Conservation (phyloP, 2,797 vertebrate species). For the Melanotaenia parkinsoni region DNA sequence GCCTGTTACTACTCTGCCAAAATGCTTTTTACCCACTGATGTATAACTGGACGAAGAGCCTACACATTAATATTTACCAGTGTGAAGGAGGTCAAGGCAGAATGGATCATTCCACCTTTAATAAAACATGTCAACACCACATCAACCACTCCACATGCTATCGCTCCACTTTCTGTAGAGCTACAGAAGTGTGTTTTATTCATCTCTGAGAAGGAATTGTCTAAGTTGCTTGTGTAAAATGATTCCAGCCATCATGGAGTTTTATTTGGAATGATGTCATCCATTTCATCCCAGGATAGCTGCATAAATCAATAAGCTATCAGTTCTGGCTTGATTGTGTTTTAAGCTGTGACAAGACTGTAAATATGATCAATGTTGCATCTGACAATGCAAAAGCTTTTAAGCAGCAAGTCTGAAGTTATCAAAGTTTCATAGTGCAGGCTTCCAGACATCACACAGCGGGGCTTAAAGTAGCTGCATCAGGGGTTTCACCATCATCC, state of each 20-base stretch:
- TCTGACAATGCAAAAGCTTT: constrained; percentile 39
- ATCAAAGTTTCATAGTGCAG: constrained; percentile 34
- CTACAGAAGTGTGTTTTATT: constrained; percentile 51
- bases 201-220: constrained; percentile 44
- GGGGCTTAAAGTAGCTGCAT: constrained; percentile 2
- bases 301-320: constrained; percentile 59
- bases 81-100: constrained; percentile 57
- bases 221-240: constrained; percentile 29
- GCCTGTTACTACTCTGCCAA: too few species aligned
- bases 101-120: constrained; percentile 65
- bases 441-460: constrained; percentile 25
- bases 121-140: constrained; percentile 73
- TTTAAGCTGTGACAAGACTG: constrained; percentile 29
- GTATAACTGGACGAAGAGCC: constrained; percentile 27
- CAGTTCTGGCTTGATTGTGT: constrained; percentile 35
- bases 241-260: constrained; percentile 17
- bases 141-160: constrained; percentile 10
- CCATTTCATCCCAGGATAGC: constrained; percentile 37
- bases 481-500: constrained; percentile 5
- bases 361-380: constrained; percentile 12
- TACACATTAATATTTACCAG: constrained; percentile 76
- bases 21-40: constrained; percentile 60
- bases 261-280: constrained; percentile 61
- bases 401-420: constrained; percentile 15
- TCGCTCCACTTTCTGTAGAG: constrained; percentile 25